Conservation (phyloP, 2,797 vertebrate genomes). For the Thunnus albacares region DNA sequence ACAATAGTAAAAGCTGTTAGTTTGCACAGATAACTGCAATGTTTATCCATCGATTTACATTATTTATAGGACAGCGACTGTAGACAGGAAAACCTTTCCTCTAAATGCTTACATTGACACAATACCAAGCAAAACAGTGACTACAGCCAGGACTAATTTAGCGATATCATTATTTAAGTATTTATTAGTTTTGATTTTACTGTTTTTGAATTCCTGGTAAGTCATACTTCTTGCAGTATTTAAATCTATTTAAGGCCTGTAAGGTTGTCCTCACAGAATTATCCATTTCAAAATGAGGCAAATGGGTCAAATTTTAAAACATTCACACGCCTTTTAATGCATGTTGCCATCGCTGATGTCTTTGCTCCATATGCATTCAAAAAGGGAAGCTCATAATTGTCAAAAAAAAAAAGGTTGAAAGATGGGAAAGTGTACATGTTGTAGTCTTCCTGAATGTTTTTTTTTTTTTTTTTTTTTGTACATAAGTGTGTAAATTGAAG, state of each 20-base stretch:
- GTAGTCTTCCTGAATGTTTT: not conserved
- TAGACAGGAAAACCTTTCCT: slow-evolving; percentile 30
- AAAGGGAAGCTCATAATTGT: slow-evolving; percentile 70
- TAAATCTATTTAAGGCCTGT: slow-evolving; percentile 64
- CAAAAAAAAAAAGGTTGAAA: not conserved
- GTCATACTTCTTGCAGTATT: slow-evolving; percentile 56
- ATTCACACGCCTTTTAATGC: slow-evolving; percentile 47
- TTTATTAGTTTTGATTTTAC: slow-evolving; percentile 79
- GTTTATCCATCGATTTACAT: slow-evolving; percentile 16
- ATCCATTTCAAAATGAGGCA: slow-evolving; percentile 26
- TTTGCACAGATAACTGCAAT: slow-evolving; percentile 36
- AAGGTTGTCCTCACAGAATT: slow-evolving; percentile 23
- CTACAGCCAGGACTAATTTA: slow-evolving; percentile 50
- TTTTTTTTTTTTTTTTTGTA: slow-evolving; percentile 32
- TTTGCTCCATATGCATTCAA: slow-evolving; percentile 49
- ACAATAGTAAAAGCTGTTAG: slow-evolving; percentile 39
- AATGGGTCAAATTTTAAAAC: slow-evolving; percentile 20
- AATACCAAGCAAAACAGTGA: slow-evolving; percentile 19
- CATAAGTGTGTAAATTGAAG: slow-evolving; percentile 43
- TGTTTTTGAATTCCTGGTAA: slow-evolving; percentile 46
- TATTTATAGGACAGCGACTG: slow-evolving; percentile 58
- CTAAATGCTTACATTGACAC: slow-evolving; percentile 26
- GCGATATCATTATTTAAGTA: slow-evolving; percentile 78
- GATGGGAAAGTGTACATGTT: slow-evolving; percentile 6
- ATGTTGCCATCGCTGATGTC: slow-evolving; percentile 42